These are phyloP conservation scores for Myotis lucifugus DNA, from an alignment of 2,113 vertebrate genomes.

Conservation along the genomic window DNA sequence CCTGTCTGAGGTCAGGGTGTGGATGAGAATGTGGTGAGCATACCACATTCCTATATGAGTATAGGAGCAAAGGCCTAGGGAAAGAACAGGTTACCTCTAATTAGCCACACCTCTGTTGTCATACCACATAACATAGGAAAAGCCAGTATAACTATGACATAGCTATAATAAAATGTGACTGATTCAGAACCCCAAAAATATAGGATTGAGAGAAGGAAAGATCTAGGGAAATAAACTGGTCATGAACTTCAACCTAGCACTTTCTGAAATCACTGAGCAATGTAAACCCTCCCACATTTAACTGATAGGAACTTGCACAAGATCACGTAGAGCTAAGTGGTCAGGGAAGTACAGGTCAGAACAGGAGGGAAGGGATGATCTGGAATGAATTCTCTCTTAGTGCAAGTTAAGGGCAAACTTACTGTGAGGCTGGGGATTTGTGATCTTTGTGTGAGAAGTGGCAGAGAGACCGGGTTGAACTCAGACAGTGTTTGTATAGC, in stretches of 20 bases:
- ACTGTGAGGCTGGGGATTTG: neutral
- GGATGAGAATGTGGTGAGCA: neutral
- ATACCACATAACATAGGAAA: neutral
- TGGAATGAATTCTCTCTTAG: neutral
- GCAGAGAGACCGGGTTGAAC: neutral
- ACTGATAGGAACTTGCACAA: neutral
- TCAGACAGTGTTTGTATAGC: neutral
- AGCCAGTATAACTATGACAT: neutral
- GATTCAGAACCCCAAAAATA: neutral
- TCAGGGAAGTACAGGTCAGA: neutral
- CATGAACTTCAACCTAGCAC: neutral
- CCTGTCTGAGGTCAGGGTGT: neutral
- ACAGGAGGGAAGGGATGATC: neutral
- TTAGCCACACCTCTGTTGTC: slow-evolving; percentile 11
- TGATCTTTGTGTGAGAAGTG: neutral
- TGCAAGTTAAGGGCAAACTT: neutral
- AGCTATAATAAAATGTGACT: neutral
- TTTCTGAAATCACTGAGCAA: neutral
- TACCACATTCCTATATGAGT: too few relatives aligned
- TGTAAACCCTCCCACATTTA: neutral
- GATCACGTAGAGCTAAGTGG: neutral
- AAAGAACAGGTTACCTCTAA: neutral
- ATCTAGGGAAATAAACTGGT: neutral
- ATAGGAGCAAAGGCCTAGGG: neutral
- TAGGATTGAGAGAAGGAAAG: neutral